Evolutionary conservation across 2,113 vertebrate species (phyloP).

Genomic region (Phyllopteryx taeniolatus): DNA sequence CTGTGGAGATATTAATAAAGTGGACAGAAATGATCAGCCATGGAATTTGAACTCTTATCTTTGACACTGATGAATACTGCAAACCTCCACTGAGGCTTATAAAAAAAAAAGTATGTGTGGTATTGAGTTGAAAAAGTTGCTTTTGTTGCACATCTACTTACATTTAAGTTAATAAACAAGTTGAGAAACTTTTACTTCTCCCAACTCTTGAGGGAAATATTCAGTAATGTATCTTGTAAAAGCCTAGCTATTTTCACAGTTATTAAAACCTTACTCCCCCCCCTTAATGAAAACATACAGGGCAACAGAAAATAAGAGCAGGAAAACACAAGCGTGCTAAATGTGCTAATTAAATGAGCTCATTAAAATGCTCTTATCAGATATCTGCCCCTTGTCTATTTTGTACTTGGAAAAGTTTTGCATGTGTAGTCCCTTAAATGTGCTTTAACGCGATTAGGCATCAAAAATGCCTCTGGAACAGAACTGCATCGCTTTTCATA

Average conservation of each 20-base stretch:
- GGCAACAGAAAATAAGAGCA: neutral
- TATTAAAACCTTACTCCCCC: neutral
- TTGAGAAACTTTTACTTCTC: neutral
- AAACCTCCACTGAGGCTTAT: constrained; percentile 7
- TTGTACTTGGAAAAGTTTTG: constrained; percentile 4
- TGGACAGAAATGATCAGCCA: constrained; percentile 36
- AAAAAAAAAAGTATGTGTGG: neutral
- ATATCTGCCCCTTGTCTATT: constrained; percentile 3
- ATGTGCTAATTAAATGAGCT: constrained; percentile 11
- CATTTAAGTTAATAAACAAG: neutral
- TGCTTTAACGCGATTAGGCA: constrained; percentile 1
- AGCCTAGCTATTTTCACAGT: neutral
- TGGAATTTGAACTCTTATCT: constrained; percentile 13
- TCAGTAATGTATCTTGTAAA: neutral
- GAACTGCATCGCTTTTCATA: neutral
- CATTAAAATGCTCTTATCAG: constrained; percentile 7
- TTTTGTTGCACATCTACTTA: neutral
- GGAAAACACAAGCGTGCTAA: constrained; percentile 1
- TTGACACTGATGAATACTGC: constrained; percentile 13
- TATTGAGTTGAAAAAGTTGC: neutral
- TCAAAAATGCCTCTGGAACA: neutral
- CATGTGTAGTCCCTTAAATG: constrained; percentile 1
- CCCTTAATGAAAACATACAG: neutral
- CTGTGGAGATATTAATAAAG: constrained; percentile 59
- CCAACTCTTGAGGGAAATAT: neutral